Base-by-base conservation (phyloP, 2,888 invertebrate species). In the Thera obeliscata region DNA sequence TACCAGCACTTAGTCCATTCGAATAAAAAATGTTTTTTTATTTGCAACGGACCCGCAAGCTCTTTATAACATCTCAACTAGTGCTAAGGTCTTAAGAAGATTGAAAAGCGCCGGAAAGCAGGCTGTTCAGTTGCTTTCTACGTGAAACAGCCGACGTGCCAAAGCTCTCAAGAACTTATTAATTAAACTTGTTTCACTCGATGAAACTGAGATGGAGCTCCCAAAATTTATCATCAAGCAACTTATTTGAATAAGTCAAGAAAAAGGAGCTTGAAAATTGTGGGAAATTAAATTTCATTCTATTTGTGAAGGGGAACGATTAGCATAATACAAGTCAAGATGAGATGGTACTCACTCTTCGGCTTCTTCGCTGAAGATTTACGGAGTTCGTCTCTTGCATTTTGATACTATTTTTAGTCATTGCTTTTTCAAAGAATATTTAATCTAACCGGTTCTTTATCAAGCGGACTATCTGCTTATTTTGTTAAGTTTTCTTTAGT, bases 171-270 rank as follows among this genome's bases (percentile, higher is more conserved):
- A 76, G 76, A 89, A 89, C 86, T 88, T 87, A 84, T 88, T 91
- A 89, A 91, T 91, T 91, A 89, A 91, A 90, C 84, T 90, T 87
- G 85, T 89, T 90, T 88, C 84, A 87, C 90, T 88, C 84, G 84
- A 88, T 87, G 87, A 87, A 88, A 88, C 83, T 84, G 86, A 87
- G 87, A 88, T 85, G 86, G 86, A 88, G 86, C 87, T 89, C 80
- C 83, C 83, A 78, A 89, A 90, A 91, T 91, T 89, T 90, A 91
- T 90, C 87, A 88, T 85, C 75, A 75, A 81, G 74, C 76, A 70
- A 71, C 69, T 74, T 87, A 86, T 87, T 87, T 85, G 81, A 87
- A 86, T 86, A 86, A 88, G 81, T 81, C 71, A 80, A 79, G 85
- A 87, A 88, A 89, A 90, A 89, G 85, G 82, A 88, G 87, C 85